Evolutionary conservation across 1,140 invertebrate genomes (phyloP), one percentile per base, ranked within the genome.

Genomic region (Diorhabda carinulata): DNA sequence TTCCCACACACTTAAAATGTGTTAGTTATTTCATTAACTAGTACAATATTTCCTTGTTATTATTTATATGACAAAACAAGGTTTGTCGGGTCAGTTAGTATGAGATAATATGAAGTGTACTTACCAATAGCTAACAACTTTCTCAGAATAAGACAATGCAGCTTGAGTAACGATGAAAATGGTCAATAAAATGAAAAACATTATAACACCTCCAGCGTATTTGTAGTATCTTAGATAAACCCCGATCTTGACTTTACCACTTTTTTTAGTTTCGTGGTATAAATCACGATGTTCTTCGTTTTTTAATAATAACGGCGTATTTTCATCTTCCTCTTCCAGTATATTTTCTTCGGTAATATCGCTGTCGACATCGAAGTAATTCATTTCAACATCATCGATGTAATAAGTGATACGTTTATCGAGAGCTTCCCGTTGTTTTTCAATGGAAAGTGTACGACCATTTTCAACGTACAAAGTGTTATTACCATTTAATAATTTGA

Each of bases 111-210:
- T 2, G 1, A 44, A 45, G 5, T 40, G n/a, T n/a, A 67, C 69
- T 72, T 70, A 74, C 76, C 75, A 78, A 9, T 63, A 40, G 65
- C 72, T 74, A 3, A 78, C 43, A 4, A 76, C 25, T 60, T 76
- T 78, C 9, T 78, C 75, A 7, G 72, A 64, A 56, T 69, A 72
- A 44, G 60, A 47, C 4, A 70, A 6, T 5, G 72, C 61, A 7
- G 70, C 45, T 59, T 78, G 75, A 10, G 67, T 60, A 2, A 64
- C 8, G 2, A 64, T 25, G 67, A 73, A 76, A 42, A 76, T 7
- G 3, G 64, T 8, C 44, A 71, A 41, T 10, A 73, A 60, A 25
- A 69, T 57, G 25, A 74, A 0, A 7, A 76, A 45, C 7, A 73
- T 58, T 3, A 61, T 57, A 47, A 75, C 61, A 2, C 76, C 76